Conservation (phyloP, 1,140 invertebrate species). For the Drosophila auraria region DNA sequence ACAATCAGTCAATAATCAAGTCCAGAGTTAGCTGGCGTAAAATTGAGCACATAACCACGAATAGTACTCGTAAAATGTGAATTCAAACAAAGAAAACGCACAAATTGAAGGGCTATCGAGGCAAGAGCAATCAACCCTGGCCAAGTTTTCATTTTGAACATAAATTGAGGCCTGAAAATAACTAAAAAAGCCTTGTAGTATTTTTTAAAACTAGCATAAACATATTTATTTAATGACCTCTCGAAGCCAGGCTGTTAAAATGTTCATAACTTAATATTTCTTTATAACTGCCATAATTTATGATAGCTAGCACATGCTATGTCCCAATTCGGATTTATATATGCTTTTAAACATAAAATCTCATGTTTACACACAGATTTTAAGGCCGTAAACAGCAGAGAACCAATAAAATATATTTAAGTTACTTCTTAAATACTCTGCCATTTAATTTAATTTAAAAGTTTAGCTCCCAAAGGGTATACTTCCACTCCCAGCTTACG, state of each 20-base stretch:
- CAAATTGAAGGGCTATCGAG: constrained; percentile 28
- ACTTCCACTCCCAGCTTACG: not conserved
- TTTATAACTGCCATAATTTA: constrained; percentile 5
- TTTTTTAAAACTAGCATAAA: not conserved
- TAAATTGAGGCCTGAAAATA: not conserved
- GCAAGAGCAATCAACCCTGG: constrained; percentile 24
- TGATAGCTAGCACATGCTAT: not conserved
- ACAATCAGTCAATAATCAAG: constrained; percentile 29
- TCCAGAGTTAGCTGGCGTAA: constrained; percentile 37
- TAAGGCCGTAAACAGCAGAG: not conserved
- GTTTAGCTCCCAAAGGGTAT: not conserved
- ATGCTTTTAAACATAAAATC: too few species aligned
- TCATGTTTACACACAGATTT: not conserved
- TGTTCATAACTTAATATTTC: not conserved
- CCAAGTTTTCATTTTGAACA: constrained; percentile 7
- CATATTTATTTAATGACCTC: constrained; percentile 6
- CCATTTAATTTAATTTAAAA: not conserved
- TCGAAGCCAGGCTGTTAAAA: not conserved
- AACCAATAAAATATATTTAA: not conserved
- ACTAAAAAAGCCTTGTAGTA: too few species aligned
- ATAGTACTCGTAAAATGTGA: constrained; percentile 14
- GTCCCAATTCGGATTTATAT: too few species aligned
- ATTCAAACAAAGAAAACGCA: constrained; percentile 41
- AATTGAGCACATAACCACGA: constrained; percentile 34
- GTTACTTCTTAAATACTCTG: not conserved